phyloP scores from a whole-genome alignment of 2,888 invertebrate species.

The Steinernema scapterisci region DNA sequence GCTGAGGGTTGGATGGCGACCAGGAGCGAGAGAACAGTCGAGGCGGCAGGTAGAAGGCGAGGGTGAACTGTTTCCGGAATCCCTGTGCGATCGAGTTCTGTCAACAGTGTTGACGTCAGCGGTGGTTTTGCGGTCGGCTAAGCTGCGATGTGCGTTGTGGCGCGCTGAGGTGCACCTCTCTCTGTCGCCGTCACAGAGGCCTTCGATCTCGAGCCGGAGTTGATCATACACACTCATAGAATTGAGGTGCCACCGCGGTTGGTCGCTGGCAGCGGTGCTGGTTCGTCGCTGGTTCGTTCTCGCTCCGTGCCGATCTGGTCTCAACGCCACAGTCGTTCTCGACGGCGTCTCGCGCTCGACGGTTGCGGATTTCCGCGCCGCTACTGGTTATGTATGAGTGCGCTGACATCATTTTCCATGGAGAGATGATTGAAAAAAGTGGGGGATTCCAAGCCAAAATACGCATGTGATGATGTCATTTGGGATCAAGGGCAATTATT shows the following conservation, averaged over 20 bases:
- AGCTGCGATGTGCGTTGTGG: neutral
- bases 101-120: constrained; percentile 29
- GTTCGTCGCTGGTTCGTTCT: neutral
- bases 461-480: constrained; percentile 8
- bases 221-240: neutral
- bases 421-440: neutral
- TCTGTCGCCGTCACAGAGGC: too few relatives aligned
- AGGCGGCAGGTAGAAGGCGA: constrained; percentile 19
- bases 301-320: constrained; percentile 23
- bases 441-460: neutral
- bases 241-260: neutral
- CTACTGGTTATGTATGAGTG: neutral
- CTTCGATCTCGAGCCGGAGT: constrained; percentile 6
- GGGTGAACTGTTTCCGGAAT: constrained; percentile 32
- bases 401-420: neutral
- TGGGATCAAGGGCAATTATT: neutral
- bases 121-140: constrained; percentile 24
- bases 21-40: neutral
- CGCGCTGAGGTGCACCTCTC: too few relatives aligned
- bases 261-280: neutral
- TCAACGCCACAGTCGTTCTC: neutral
- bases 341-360: too few relatives aligned
- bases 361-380: constrained; percentile 1
- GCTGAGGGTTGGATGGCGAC: neutral
- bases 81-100: constrained; percentile 12